Conservation (phyloP, 2,888 invertebrate genomes). For the Hartigia nigra region DNA sequence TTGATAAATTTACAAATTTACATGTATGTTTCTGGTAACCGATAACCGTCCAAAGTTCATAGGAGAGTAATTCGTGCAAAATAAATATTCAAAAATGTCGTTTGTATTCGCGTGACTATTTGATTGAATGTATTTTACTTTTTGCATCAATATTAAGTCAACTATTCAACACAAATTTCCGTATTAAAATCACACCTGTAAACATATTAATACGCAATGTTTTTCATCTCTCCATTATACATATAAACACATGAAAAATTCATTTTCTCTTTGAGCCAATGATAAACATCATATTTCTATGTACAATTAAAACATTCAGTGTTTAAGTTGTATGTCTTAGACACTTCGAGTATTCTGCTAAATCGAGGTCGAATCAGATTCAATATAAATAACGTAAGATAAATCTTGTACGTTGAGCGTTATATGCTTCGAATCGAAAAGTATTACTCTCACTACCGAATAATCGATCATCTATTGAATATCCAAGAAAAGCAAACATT, state of each 20-base stretch:
- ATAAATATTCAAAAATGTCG: background rate
- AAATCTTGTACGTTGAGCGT: background rate
- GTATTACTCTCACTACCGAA: background rate
- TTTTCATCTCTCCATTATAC: background rate
- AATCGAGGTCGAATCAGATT: background rate
- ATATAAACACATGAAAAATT: background rate
- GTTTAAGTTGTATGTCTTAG: background rate
- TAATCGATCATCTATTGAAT: background rate
- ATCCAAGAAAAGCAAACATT: background rate
- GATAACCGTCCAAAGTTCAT: background rate
- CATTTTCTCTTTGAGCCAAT: background rate
- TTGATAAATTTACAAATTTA: background rate
- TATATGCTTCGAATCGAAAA: background rate
- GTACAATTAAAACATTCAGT: background rate
- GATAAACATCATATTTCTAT: background rate
- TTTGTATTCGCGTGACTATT: background rate
- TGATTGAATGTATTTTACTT: background rate
- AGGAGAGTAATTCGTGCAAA: background rate
- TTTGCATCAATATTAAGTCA: background rate
- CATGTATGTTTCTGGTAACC: background rate
- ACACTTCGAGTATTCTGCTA: background rate
- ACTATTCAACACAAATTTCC: background rate
- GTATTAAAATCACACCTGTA: background rate
- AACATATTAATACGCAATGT: background rate
- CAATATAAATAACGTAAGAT: background rate